Conservation (phyloP, 1,140 invertebrate species). For the Platorchestia sp. region DNA sequence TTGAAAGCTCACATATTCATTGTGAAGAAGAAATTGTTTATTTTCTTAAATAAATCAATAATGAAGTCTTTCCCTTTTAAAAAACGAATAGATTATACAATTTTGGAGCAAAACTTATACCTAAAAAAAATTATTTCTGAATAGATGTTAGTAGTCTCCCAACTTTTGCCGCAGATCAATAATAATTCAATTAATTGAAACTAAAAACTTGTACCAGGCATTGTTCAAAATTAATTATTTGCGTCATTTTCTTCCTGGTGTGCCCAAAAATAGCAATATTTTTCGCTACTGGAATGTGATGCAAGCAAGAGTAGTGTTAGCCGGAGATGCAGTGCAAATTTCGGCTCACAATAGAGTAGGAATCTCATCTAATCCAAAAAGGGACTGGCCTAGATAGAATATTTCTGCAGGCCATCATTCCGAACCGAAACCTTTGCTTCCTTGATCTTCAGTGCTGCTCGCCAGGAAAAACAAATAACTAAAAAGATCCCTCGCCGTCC, state of each 20-base stretch:
- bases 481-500: neutral
- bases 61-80: too few species aligned
- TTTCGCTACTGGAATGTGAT: neutral
- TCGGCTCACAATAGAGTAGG: neutral
- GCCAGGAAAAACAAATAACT: neutral
- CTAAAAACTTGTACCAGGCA: neutral
- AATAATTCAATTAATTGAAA: neutral
- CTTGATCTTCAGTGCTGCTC: neutral
- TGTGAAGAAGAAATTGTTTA: too few species aligned
- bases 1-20: too few species aligned
- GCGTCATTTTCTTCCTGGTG: too few species aligned
- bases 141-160: too few species aligned
- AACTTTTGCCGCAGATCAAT: neutral
- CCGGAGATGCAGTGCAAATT: neutral
- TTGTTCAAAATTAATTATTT: neutral
- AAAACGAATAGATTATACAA: too few species aligned
- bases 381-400: neutral
- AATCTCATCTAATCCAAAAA: slow-evolving; percentile 2
- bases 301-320: neutral
- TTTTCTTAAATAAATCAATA: too few species aligned
- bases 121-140: too few species aligned
- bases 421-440: neutral
- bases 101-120: too few species aligned
- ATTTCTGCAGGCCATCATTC: neutral
- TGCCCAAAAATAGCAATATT: neutral